phyloP scores from a whole-genome alignment of 2,113 vertebrate genomes.

The Columba janthina region DNA sequence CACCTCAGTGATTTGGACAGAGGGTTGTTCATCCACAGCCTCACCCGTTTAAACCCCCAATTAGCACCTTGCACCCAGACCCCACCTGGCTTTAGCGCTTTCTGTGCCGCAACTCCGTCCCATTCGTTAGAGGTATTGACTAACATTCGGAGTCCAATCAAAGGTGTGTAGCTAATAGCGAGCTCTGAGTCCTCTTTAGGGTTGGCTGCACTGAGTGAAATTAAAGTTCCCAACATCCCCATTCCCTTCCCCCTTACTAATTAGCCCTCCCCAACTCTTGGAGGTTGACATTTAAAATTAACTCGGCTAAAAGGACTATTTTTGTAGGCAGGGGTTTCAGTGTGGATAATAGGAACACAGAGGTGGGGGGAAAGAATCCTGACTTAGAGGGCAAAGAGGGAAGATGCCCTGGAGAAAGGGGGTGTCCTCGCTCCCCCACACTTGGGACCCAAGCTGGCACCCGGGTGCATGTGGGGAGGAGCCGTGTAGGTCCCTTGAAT shows the following conservation, averaged over 20 bases:
- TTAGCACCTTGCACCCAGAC: neutral
- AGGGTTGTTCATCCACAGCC: neutral
- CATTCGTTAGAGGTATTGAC: neutral
- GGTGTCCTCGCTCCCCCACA: neutral
- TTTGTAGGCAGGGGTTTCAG: neutral
- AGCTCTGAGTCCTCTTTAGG: slow-evolving; percentile 21
- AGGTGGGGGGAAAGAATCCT: neutral
- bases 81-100: neutral
- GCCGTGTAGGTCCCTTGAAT: neutral
- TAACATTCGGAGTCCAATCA: slow-evolving; percentile 27
- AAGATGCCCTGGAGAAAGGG: fast-evolving
- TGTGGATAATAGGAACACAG: neutral
- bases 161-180: neutral
- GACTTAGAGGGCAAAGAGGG: neutral
- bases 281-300: slow-evolving; percentile 54
- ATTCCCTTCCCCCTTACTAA: neutral
- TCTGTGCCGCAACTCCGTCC: neutral
- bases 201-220: slow-evolving; percentile 46
- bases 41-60: neutral
- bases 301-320: neutral
- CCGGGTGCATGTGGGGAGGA: neutral
- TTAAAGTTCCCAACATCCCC: neutral
- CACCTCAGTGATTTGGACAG: neutral
- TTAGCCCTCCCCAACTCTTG: slow-evolving; percentile 17
- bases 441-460: too few species aligned